Evolutionary conservation across 2,797 vertebrate genomes (phyloP).

Genomic region (Bufotes viridis): DNA sequence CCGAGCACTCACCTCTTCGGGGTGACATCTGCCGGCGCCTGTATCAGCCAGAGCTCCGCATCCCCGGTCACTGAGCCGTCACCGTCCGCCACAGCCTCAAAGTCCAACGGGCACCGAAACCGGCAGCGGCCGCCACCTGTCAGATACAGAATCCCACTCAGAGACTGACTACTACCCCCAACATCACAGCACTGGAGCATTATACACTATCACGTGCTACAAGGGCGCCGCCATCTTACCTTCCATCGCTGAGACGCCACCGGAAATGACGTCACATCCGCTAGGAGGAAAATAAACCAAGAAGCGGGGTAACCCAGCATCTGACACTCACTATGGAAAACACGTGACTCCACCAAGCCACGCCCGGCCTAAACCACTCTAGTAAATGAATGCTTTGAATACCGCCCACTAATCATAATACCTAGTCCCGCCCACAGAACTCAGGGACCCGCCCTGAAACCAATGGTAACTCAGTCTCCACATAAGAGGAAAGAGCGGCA

Average conservation of each 20-base stretch:
- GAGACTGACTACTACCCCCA: not conserved
- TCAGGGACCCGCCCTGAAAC: too few relatives aligned
- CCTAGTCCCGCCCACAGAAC: too few relatives aligned
- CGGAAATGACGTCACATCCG: not conserved
- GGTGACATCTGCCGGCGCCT: conserved; percentile 60
- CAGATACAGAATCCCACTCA: too few relatives aligned
- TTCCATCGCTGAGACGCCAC: not conserved
- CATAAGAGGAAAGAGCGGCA: not conserved
- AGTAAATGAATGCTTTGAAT: too few relatives aligned
- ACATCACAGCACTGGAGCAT: not conserved
- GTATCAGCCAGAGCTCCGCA: not conserved
- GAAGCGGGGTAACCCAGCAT: too few relatives aligned
- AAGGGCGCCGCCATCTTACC: not conserved
- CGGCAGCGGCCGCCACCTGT: too few relatives aligned
- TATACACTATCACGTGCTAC: not conserved
- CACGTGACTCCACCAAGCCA: too few relatives aligned
- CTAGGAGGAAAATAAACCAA: not conserved
- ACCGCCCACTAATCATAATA: too few relatives aligned
- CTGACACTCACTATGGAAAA: too few relatives aligned
- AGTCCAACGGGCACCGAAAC: not conserved
- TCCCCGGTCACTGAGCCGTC: not conserved
- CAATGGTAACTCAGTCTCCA: not conserved
- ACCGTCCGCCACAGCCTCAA: not conserved
- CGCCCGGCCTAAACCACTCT: too few relatives aligned
- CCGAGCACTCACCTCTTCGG: conserved; percentile 75